Base-by-base conservation (phyloP, 1,140 invertebrate genomes). In the Caenorhabditis inopinata region DNA sequence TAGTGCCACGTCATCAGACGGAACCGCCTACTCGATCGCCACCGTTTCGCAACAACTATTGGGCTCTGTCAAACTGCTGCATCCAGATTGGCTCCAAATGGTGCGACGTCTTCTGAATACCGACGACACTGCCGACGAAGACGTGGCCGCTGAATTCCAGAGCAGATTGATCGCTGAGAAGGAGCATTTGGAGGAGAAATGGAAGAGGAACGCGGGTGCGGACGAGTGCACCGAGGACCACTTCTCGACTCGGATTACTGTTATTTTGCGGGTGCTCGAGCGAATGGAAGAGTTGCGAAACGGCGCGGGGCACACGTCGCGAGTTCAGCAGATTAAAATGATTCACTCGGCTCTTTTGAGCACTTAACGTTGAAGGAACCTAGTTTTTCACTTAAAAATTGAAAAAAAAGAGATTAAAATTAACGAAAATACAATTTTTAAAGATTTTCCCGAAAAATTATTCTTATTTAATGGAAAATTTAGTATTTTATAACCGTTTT, bases 261-360 rank as follows among this genome's bases (percentile, higher is more conserved):
- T 29, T 3, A 32, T 58, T 23, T 16, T 2, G 25, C 1, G 58
- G 3, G n/a, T 38, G 12, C 3, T 68, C 11, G 58, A 68, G 12
- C 12, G 32, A 7, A 1, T 68, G 16, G 58, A 35, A 2, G n/a
- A 38, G 14, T 12, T 68, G 16, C 9, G 4, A 0, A 58, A 58
- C 5, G 32, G 32, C 9, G n/a, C 21, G 5, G 48, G 58, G 38
- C 25, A 38, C 11, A 0, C 38, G 1, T 68, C 58, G n/a, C 35
- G 32, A 21, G 12, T 68, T 38, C 58, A 68, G 38, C 58, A 68
- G 32, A 38, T 68, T 38, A 68, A 68, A 38, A 38, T 38, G 4
- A 68, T 68, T 68, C 58, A 68, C 38, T 58, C 51, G 12, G 51
- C 51, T 7, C 12, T 58, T 32, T 58, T 58, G 51, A 58, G 27